phyloP scores from a whole-genome alignment of 2,888 invertebrate genomes.

The Mylabris sibirica region DNA sequence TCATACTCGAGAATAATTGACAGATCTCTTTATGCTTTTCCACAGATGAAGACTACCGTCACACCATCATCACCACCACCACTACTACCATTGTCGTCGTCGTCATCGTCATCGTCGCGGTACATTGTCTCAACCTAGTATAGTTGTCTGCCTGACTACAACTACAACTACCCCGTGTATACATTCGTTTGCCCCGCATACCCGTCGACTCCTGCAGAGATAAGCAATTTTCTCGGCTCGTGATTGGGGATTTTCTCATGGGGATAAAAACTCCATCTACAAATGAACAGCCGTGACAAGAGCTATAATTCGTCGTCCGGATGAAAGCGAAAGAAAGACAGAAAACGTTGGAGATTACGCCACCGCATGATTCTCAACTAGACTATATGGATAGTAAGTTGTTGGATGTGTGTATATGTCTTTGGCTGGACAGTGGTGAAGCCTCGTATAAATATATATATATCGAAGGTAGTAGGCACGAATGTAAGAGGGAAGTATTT shows the following conservation, averaged over 20 bases:
- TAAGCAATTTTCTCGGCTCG: constrained; percentile 75
- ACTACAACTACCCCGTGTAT: neutral
- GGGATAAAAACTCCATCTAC: constrained; percentile 75
- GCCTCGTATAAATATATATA: constrained; percentile 17
- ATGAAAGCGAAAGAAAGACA: constrained; percentile 59
- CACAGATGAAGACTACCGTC: constrained; percentile 41
- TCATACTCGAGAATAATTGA: constrained; percentile 54
- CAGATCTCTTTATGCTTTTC: constrained; percentile 47
- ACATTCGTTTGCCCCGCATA: constrained; percentile 23
- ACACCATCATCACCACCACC: neutral
- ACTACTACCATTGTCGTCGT: constrained; percentile 33
- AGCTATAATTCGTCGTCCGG: constrained; percentile 70
- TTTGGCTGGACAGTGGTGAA: constrained; percentile 40
- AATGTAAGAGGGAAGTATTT: constrained; percentile 36
- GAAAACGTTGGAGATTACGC: constrained; percentile 51
- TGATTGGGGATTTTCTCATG: constrained; percentile 72
- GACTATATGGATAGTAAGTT: constrained; percentile 35
- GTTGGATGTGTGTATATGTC: constrained; percentile 43
- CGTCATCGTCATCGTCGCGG: constrained; percentile 28
- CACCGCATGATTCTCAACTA: constrained; percentile 32
- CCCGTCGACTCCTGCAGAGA: constrained; percentile 59
- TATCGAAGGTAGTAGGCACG: constrained; percentile 14
- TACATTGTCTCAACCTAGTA: constrained; percentile 47
- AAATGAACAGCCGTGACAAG: constrained; percentile 76
- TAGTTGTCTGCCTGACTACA: constrained; percentile 32